A percentile compares a stretch with the other conserved stretches of the same genome.
Evolutionary conservation across 2,113 vertebrate species (phyloP).

Genomic region (Leucoraja erinaceus): DNA sequence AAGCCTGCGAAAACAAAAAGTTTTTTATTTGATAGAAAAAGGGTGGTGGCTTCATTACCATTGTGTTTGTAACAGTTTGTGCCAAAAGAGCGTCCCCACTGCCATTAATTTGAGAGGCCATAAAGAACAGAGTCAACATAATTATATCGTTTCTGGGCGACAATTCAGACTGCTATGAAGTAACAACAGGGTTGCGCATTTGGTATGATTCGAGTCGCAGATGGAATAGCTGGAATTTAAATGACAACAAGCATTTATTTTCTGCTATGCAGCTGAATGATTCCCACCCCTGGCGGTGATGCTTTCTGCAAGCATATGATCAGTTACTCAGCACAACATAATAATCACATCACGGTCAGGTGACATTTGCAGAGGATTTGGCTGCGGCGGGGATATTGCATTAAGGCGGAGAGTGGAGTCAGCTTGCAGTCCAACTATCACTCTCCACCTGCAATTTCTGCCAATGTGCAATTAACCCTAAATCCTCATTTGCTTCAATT

Average conservation of each 20-base stretch:
- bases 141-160: not conserved
- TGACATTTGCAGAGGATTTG: conserved; percentile 7
- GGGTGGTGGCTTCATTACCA: not conserved
- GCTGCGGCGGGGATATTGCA: not conserved
- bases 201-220: conserved; percentile 27
- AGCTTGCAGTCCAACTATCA: not conserved
- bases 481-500: conserved; percentile 7
- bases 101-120: conserved; percentile 10
- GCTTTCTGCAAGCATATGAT: conserved; percentile 25
- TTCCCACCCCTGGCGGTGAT: not conserved
- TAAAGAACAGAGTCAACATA: conserved; percentile 16
- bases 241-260: conserved; percentile 21
- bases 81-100: not conserved
- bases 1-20: not conserved
- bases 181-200: conserved; percentile 32
- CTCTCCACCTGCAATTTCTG: conserved; percentile 25
- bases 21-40: not conserved
- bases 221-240: conserved; percentile 33
- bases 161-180: conserved; percentile 24
- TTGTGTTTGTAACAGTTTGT: not conserved
- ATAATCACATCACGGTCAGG: conserved; percentile 22
- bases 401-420: too few relatives aligned
- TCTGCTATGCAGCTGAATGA: conserved; percentile 25
- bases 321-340: conserved; percentile 33
- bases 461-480: conserved; percentile 16